Evolutionary conservation across 2,888 invertebrate genomes (phyloP), one percentile per base, ranked within the genome.

Genomic region (Tineola bisselliella): DNA sequence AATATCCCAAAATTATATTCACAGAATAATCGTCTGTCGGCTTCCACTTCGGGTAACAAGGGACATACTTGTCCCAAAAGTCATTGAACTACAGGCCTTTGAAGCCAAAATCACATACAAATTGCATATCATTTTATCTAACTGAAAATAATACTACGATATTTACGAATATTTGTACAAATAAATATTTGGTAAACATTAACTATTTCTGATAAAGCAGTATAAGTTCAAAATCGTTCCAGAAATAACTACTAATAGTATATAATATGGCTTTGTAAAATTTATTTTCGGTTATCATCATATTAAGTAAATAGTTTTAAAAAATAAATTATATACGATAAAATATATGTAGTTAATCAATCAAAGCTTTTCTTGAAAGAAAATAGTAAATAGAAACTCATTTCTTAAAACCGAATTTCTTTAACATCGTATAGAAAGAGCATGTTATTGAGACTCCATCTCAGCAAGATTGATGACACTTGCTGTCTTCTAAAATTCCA

Each of bases 401-500:
- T 38, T 38, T n/a, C 1, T 38, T 38, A 38, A 38, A n/a, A 38
- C 6, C 10, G 15, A 48, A 48, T 43, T 48, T 48, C 48, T n/a
- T 17, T 48, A 17, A 48, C 48, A n/a, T 48, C 48, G 2, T 15
- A 48, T 8, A 17, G 48, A 48, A 48, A 48, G 48, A 76, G 72
- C 74, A 67, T 71, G 74, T 73, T 75, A 71, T 70, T 69, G 67
- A 70, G 69, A 70, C 72, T 67, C 69, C 67, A 61, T 68, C 67
- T 68, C 67, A 65, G 71, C 66, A 79, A 79, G 81, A 82, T 82
- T 80, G 80, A 81, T 81, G 77, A 71, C 74, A 72, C 67, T 66
- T 69, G 66, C 67, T 63, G 31, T 44, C 31, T 67, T 70, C 67
- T 67, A 70, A 73, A 73, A 68, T 65, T 65, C 69, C 69, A 71